A percentile compares a stretch with the other conserved stretches of the same genome.
Conservation (phyloP, 2,888 invertebrate species). For the Ypsolopha sequella region DNA sequence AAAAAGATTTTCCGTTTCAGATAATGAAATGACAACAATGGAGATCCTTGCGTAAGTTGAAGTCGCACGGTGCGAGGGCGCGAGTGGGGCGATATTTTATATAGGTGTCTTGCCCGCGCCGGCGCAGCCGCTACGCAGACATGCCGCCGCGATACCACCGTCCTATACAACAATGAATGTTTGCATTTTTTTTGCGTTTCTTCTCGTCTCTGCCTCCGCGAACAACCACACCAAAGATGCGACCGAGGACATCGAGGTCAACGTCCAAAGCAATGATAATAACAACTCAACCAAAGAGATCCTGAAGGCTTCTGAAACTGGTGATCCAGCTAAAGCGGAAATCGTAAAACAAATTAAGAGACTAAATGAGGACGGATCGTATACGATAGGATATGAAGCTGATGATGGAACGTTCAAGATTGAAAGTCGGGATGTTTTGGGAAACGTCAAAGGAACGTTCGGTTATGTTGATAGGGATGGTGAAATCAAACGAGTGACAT, state of each 20-base stretch:
- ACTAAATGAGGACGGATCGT: constrained; percentile 86
- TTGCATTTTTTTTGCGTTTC: constrained; percentile 43
- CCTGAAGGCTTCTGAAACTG: constrained; percentile 73
- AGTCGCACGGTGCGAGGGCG: constrained; percentile 46
- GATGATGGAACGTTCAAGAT: constrained; percentile 90
- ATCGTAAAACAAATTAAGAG: constrained; percentile 86
- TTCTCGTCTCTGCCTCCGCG: constrained; percentile 22
- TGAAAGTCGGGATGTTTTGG: constrained; percentile 82
- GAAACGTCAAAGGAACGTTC: constrained; percentile 86
- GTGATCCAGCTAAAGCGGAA: constrained; percentile 78
- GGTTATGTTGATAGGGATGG: constrained; percentile 84
- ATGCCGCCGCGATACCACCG: constrained; percentile 45
- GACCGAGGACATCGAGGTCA: constrained; percentile 25
- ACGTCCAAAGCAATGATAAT: constrained; percentile 13
- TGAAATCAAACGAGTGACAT: constrained; percentile 83
- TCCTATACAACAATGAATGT: constrained; percentile 47
- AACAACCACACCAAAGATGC: constrained; percentile 28
- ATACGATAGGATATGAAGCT: constrained; percentile 87
- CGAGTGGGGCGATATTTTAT: constrained; percentile 67
- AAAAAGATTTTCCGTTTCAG: constrained; percentile 71
- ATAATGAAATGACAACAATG: constrained; percentile 69
- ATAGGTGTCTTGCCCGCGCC: constrained; percentile 48
- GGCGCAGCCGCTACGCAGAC: constrained; percentile 55
- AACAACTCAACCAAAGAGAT: constrained; percentile 64
- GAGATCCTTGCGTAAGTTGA: constrained; percentile 52